phyloP scores from a whole-genome alignment of 2,888 invertebrate species.

The Apotomis turbidana region DNA sequence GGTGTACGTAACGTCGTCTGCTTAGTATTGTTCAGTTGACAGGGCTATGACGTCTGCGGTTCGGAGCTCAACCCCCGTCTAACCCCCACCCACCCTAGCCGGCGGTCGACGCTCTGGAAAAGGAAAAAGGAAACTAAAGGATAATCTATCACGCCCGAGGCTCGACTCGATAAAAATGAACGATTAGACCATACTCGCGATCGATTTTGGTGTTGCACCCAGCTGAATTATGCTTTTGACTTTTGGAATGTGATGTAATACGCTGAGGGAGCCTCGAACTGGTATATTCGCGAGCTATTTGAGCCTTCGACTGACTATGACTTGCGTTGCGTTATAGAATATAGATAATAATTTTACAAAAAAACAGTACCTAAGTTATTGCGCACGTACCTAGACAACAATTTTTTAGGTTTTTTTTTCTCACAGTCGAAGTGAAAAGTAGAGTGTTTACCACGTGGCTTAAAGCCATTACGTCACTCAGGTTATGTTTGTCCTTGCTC shows the following conservation, averaged over 20 bases:
- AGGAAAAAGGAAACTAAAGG: constrained; percentile 81
- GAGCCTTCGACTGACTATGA: not conserved
- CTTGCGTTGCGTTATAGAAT: not conserved
- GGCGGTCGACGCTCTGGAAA: constrained; percentile 81
- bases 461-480: too few relatives aligned
- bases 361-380: too few relatives aligned
- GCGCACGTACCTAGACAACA: too few relatives aligned
- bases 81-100: constrained; percentile 63
- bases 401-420: too few relatives aligned
- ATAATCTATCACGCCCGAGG: constrained; percentile 82
- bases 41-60: constrained; percentile 81
- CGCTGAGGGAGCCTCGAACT: not conserved
- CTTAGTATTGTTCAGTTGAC: constrained; percentile 82
- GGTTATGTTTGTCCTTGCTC: too few relatives aligned
- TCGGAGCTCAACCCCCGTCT: constrained; percentile 61
- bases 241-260: constrained; percentile 1
- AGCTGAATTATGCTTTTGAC: constrained; percentile 39
- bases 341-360: too few relatives aligned
- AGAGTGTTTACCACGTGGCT: too few relatives aligned
- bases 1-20: constrained; percentile 76
- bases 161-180: constrained; percentile 81
- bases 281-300: not conserved
- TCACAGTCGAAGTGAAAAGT: too few relatives aligned
- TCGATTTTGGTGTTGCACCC: constrained; percentile 66
- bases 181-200: constrained; percentile 75